Base-by-base conservation (phyloP, 2,888 invertebrate genomes). In the Silvanus unidentatus region DNA sequence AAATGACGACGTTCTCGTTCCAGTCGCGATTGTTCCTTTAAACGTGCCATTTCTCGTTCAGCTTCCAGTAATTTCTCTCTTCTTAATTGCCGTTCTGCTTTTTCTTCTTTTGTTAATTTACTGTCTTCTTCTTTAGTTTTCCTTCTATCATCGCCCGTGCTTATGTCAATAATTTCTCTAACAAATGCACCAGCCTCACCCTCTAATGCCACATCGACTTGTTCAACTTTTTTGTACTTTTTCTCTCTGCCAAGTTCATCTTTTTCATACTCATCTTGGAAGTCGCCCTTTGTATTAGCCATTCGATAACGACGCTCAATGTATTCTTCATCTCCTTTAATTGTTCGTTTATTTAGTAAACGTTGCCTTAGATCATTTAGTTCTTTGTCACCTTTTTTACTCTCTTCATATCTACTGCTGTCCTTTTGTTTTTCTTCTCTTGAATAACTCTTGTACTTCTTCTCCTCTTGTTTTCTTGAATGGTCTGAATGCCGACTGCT, bases 281-380 rank as follows among this genome's bases (percentile, higher is more conserved):
- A 55, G 14, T 34, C 32, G 10, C 49, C 16, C n/a, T 32, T 32
- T 3, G 8, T 3, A 3, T 5, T 22, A 4, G 11, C 13, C n/a
- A 12, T 5, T 9, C 37, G 14, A 37, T 37, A 37, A 13, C 16
- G 14, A 6, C 37, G 14, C 15, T 37, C 37, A 12, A 40, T 39
- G n/a, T 43, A 38, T 16, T 57, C 64, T 38, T 71, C 71, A 43
- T 73, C 75, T 46, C 82, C 83, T 59, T 83, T 86, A 62, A 77
- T 80, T 69, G 78, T 82, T 56, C 81, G 74, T 69, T 85, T 85
- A 64, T 81, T 84, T 14, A 86, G 66, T 52, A 85, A 72, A 60
- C 88, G 78, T 57, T 84, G 85, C 55, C 88, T 76, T 62, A 89
- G 74, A 70, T 89, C 88, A 64, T 88, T 86, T 47, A 88, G 73